Evolutionary conservation across 2,888 invertebrate genomes (phyloP), one percentile per base, ranked within the genome.

Genomic region (Poecilus cupreus): DNA sequence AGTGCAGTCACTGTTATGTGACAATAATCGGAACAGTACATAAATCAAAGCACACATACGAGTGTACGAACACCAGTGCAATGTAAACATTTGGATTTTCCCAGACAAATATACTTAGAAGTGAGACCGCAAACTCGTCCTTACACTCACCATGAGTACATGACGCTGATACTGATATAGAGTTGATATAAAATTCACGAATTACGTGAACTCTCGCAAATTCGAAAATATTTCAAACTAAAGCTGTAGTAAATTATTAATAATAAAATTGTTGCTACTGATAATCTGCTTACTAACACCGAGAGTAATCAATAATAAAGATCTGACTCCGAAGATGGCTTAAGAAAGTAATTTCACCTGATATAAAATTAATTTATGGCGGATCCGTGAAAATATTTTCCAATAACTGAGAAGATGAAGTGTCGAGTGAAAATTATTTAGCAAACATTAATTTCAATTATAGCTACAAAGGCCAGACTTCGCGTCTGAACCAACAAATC

Each of bases 391-490:
- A 60, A 26, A 60, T 60, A 60, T 60, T 60, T 60, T 60, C 60
- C 60, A 60, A 60, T 60, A 60, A 24, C 24, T 24, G 26, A 26
- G n/a, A 60, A 60, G 60, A 60, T 60, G 60, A 24, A 60, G 60
- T 60, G 60, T 60, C 24, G 26, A 60, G 54, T 37, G 75, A 37
- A 75, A 60, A 57, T 57, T 60, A 77, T 57, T 43, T 57, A 54
- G 37, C 57, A 39, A 77, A 77, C 77, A 77, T 77, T 60, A 77
- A 77, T 77, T 77, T 60, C 77, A 77, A 77, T 77, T 77, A 57
- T n/a, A 22, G 49, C 49, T 74, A 51, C 74, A 26, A 51, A 74
- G 51, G 51, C 39, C 74, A 51, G 74, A 24, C 74, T 51, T 39
- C 39, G 24, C 39, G 13, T 57, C 18, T 39, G 22, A 20, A 20